Percentiles rank a stretch among this genome's conserved stretches.
These are phyloP conservation scores for Lasioglossum albipes DNA, from an alignment of 1,140 invertebrate species.

Conservation along the genomic window DNA sequence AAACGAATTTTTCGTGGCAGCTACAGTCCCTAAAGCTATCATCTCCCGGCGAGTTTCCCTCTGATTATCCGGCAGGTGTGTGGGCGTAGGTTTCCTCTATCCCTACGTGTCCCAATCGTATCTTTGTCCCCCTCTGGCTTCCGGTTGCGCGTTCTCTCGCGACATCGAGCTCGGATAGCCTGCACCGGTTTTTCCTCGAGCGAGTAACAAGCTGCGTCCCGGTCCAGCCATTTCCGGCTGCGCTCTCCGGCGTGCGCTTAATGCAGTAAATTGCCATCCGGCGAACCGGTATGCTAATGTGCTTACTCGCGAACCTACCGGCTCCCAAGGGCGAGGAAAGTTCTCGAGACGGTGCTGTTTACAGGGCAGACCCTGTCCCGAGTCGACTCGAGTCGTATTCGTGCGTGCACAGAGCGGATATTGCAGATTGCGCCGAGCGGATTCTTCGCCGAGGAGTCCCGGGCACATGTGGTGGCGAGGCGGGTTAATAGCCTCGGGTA, in stretches of 20 bases:
- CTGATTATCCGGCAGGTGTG: no score
- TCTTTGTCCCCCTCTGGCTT: not conserved
- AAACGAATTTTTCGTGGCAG: not conserved
- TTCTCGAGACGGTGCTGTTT: constrained; percentile 64
- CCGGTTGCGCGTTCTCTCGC: not conserved
- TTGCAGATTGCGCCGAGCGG: not conserved
- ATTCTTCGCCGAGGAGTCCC: not conserved
- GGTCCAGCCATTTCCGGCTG: not conserved
- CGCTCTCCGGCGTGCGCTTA: constrained; percentile 51
- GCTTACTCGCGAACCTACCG: constrained; percentile 59
- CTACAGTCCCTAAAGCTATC: not conserved
- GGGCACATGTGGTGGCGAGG: not conserved
- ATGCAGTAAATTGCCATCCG: constrained; percentile 71
- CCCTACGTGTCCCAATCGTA: not conserved
- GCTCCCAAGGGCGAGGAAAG: constrained; percentile 62
- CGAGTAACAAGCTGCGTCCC: not conserved
- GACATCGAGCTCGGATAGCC: not conserved
- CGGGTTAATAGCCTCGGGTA: not conserved
- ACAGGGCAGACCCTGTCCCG: constrained; percentile 35
- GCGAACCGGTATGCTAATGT: constrained; percentile 67
- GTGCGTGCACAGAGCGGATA: not conserved
- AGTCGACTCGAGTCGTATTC: not conserved
- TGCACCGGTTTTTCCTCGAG: not conserved
- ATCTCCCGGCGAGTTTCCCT: no score
- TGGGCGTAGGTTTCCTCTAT: no score